A percentile compares a stretch with the other conserved stretches of the same genome.
Evolutionary conservation across 2,113 vertebrate genomes (phyloP).

Genomic region (Romanogobio albipinnatus): DNA sequence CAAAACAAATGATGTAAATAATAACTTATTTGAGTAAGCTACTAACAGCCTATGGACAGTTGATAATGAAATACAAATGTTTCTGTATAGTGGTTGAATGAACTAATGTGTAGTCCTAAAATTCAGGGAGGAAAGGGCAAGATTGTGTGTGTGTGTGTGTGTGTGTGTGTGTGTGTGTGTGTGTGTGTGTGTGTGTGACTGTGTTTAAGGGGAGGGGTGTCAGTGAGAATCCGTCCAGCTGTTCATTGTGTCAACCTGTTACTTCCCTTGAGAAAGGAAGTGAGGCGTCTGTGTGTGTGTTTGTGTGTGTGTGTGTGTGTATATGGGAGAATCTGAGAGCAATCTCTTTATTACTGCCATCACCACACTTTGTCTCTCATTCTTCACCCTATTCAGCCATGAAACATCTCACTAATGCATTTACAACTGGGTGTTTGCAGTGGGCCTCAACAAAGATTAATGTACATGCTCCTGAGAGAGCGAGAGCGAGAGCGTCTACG

Average conservation of each 20-base stretch:
- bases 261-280: slow-evolving; percentile 59
- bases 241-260: slow-evolving; percentile 70
- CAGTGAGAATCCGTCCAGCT: slow-evolving; percentile 75
- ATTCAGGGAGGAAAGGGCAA: background rate
- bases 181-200: slow-evolving; percentile 11
- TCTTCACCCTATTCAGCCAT: slow-evolving; percentile 60
- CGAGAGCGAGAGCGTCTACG: background rate
- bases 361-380: slow-evolving; percentile 63
- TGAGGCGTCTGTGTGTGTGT: background rate
- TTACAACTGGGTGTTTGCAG: slow-evolving; percentile 55
- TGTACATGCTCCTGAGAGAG: slow-evolving; percentile 12
- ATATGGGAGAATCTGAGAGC: slow-evolving; percentile 53
- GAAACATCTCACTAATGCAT: slow-evolving; percentile 62
- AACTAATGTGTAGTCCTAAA: background rate
- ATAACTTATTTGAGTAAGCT: background rate
- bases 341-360: slow-evolving; percentile 68
- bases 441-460: slow-evolving; percentile 48
- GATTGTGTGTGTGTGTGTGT: slow-evolving; percentile 50
- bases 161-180: slow-evolving; percentile 48
- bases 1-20: background rate
- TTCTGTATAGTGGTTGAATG: background rate
- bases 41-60: background rate
- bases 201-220: slow-evolving; percentile 17
- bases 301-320: slow-evolving; percentile 21
- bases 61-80: background rate